Evolutionary conservation across 2,797 vertebrate species (phyloP).

Genomic region (Muscicapa striata): DNA sequence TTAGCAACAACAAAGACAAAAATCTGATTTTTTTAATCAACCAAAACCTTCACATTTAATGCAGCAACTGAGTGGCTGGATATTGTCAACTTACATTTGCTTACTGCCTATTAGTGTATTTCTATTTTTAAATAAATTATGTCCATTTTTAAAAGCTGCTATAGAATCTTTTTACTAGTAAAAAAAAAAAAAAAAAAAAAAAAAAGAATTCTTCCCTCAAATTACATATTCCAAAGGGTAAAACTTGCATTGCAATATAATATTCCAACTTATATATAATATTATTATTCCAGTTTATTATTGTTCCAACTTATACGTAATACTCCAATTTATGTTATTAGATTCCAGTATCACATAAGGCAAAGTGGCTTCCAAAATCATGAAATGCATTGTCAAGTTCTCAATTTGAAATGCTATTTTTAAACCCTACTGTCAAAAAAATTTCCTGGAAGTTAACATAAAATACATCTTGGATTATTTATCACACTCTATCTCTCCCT

Average conservation of each 20-base stretch:
- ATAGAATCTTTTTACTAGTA: neutral
- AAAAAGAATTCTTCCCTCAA: neutral
- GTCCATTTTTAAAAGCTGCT: neutral
- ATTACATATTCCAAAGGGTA: neutral
- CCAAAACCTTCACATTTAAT: neutral
- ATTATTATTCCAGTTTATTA: neutral
- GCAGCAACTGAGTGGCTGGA: neutral
- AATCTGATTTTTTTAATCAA: neutral
- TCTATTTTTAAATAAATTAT: neutral
- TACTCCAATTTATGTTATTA: neutral
- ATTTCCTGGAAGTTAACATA: neutral
- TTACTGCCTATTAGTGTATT: neutral
- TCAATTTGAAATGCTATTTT: neutral
- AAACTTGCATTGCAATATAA: neutral
- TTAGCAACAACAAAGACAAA: constrained; percentile 2
- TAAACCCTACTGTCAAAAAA: neutral
- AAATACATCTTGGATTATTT: neutral
- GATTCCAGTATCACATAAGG: neutral
- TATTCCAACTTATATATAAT: neutral
- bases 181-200: neutral
- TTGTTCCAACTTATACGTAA: neutral
- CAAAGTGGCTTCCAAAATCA: neutral
- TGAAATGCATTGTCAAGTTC: neutral
- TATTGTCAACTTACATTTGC: neutral
- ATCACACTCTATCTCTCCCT: neutral